Conservation (phyloP, 2,113 vertebrate species). For the Carassius carassius region DNA sequence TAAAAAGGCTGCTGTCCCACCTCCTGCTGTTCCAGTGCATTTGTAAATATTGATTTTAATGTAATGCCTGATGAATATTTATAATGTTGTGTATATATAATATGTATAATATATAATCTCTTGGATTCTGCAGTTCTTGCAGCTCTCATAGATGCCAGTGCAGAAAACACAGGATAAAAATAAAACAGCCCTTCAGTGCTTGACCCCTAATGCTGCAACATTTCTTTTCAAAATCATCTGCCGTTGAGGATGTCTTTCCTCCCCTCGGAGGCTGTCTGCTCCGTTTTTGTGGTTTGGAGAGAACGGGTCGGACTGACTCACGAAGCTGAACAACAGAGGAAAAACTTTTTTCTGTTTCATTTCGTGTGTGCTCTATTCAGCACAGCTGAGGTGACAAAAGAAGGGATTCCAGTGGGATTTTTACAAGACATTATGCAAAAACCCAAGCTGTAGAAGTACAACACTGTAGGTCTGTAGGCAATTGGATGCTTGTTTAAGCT, state of each 20-base stretch:
- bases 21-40: too few relatives aligned
- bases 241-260: not conserved
- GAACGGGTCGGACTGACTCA: slow-evolving; percentile 8
- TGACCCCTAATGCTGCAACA: not conserved
- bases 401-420: slow-evolving; percentile 17
- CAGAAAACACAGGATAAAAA: not conserved
- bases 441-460: not conserved
- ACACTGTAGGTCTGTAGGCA: too few relatives aligned
- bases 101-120: not conserved
- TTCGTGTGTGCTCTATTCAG: slow-evolving; percentile 4
- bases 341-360: slow-evolving; percentile 25
- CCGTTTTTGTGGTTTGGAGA: slow-evolving; percentile 19
- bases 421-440: slow-evolving; percentile 24
- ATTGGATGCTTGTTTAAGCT: not conserved
- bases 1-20: too few relatives aligned
- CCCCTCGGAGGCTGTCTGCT: not conserved
- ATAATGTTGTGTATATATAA: not conserved
- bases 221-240: slow-evolving; percentile 7
- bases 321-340: slow-evolving; percentile 12
- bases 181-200: not conserved
- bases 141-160: not conserved
- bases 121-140: not conserved
- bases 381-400: slow-evolving; percentile 18
- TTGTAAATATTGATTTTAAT: not conserved
- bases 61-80: not conserved